Evolutionary conservation across 2,113 vertebrate species (phyloP), one percentile per base, ranked within the genome.

Genomic region (Pelobates fuscus): DNA sequence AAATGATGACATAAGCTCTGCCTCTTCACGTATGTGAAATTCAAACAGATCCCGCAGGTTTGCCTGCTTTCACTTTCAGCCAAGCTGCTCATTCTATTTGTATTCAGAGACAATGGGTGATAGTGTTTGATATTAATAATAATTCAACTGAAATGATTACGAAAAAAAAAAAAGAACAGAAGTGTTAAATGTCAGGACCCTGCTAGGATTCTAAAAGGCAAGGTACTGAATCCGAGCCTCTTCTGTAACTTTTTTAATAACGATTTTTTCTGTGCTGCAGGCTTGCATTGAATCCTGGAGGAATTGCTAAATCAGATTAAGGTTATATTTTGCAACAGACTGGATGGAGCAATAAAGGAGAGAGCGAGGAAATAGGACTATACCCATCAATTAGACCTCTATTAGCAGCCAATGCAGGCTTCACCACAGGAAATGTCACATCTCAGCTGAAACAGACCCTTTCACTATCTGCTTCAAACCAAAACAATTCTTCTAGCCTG

Each of bases 371-470:
- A 97, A 96, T 95, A 91, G 93, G 93, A 89, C 94, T 95, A 93
- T 89, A 86, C 92, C 94, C 96, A 95, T 98, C 96, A 98, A 98
- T 99, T 99, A 98, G 95, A 94, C 93, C 94, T 95, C 96, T 97
- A 98, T 98, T 97, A 98, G 96, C 96, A 95, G 93, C 94, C 95
- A 83, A 89, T 91, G 94, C 94, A 90, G 93, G 93, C 92, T 93
- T 94, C 94, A 91, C 94, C 94, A 92, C 94, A 94, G 95, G 94
- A 97, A 95, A 96, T 92, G 92, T 94, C 91, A 89, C 89, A 84
- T 88, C 86, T 84, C 86, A 82, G 89, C 85, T 89, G 79, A 80
- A 85, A 86, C 80, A 83, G 86, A 84, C 82, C 82, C 87, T 78
- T 79, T 79, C 66, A 78, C 80, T 78, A 75, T 81, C 76, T 82